Evolutionary conservation across 2,113 vertebrate species (phyloP).

Genomic region (Ramphastos sulfuratus): DNA sequence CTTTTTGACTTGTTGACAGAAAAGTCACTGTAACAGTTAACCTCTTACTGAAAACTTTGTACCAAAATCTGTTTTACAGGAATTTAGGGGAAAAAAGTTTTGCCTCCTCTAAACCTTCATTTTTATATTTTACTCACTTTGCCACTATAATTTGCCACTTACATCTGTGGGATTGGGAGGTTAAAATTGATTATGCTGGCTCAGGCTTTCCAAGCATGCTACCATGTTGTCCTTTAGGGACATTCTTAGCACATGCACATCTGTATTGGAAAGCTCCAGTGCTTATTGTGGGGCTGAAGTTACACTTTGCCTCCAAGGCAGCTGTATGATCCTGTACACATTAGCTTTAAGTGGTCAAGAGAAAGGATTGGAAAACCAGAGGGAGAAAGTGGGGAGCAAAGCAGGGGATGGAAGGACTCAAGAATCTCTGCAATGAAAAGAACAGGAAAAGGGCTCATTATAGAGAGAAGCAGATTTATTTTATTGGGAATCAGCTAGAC

Average conservation of each 20-base stretch:
- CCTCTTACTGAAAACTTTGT: neutral
- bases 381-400: neutral
- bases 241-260: neutral
- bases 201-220: neutral
- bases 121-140: neutral
- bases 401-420: neutral
- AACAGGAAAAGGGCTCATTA: neutral
- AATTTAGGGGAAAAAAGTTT: neutral
- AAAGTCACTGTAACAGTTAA: neutral
- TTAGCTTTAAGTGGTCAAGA: neutral
- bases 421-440: neutral
- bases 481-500: neutral
- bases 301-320: neutral
- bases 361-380: rapidly evolving
- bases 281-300: neutral
- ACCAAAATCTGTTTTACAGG: neutral
- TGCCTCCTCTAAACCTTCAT: neutral
- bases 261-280: neutral
- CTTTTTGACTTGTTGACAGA: neutral
- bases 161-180: neutral
- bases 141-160: neutral
- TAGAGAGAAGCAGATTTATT: neutral
- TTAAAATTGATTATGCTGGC: neutral
- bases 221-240: neutral
- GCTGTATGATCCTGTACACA: neutral